Conservation (phyloP, 64 coral and sea anemone genomes). For the Hydrozoanthus tunicans region DNA sequence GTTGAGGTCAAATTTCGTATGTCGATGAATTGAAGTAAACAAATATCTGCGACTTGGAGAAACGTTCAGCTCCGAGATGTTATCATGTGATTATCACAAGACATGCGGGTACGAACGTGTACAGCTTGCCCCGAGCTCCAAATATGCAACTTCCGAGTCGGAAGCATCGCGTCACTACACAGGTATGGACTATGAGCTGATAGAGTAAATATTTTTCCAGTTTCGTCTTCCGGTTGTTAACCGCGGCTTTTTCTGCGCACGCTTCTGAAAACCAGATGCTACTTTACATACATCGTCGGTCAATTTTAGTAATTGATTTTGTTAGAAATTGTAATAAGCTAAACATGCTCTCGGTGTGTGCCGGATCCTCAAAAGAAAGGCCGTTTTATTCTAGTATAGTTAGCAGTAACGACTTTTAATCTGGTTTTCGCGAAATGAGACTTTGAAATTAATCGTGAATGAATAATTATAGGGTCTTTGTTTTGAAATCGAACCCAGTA, state of each 20-base stretch:
- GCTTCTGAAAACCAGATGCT: background rate
- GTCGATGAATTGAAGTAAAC: background rate
- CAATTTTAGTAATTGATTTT: background rate
- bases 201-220: slow-evolving; percentile 26
- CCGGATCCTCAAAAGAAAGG: too few relatives aligned
- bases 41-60: background rate
- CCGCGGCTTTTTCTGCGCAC: background rate
- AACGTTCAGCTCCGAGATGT: background rate
- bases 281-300: background rate
- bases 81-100: background rate
- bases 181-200: slow-evolving; percentile 7
- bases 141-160: slow-evolving; percentile 29
- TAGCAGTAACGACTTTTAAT: too few relatives aligned
- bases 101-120: background rate
- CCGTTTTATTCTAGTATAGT: too few relatives aligned
- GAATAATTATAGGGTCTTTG: background rate
- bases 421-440: too few relatives aligned
- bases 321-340: background rate
- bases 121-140: background rate
- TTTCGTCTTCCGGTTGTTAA: background rate
- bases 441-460: too few relatives aligned
- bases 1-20: too few relatives aligned
- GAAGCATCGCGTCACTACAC: slow-evolving; percentile 36
- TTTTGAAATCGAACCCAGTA: background rate
- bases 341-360: too few relatives aligned